phyloP scores from a whole-genome alignment of 2,888 invertebrate species.

The Lochmaea crataegi region DNA sequence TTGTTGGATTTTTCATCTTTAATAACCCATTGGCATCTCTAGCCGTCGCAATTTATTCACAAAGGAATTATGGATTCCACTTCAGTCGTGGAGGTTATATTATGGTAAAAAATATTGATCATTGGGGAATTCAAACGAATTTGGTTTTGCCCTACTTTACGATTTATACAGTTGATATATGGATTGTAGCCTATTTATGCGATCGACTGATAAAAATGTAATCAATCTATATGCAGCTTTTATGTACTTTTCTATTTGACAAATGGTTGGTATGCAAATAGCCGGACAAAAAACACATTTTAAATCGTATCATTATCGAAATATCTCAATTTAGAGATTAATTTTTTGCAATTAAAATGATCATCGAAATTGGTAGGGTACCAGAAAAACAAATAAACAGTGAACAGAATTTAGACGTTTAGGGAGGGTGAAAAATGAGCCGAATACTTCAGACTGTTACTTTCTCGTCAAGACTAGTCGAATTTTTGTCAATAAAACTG shows the following conservation, averaged over 20 bases:
- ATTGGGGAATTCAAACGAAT: conserved; percentile 42
- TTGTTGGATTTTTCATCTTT: conserved; percentile 52
- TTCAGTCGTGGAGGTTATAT: conserved; percentile 41
- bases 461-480: too few relatives aligned
- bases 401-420: too few relatives aligned
- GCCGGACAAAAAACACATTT: too few relatives aligned
- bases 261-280: neutral
- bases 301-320: too few relatives aligned
- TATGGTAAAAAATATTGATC: conserved; percentile 52
- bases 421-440: too few relatives aligned
- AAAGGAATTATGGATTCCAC: conserved; percentile 52
- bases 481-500: too few relatives aligned
- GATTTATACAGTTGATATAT: conserved; percentile 45
- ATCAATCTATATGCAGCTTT: conserved; percentile 4
- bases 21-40: conserved; percentile 58
- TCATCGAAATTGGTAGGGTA: too few relatives aligned
- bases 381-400: neutral
- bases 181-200: conserved; percentile 18
- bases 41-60: conserved; percentile 55
- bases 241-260: neutral
- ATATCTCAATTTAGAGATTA: too few relatives aligned
- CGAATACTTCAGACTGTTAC: too few relatives aligned
- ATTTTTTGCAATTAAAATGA: too few relatives aligned
- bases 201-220: conserved; percentile 5
- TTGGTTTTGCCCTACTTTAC: conserved; percentile 45